Conservation (phyloP, 2,113 vertebrate genomes). For the Nicator chloris region DNA sequence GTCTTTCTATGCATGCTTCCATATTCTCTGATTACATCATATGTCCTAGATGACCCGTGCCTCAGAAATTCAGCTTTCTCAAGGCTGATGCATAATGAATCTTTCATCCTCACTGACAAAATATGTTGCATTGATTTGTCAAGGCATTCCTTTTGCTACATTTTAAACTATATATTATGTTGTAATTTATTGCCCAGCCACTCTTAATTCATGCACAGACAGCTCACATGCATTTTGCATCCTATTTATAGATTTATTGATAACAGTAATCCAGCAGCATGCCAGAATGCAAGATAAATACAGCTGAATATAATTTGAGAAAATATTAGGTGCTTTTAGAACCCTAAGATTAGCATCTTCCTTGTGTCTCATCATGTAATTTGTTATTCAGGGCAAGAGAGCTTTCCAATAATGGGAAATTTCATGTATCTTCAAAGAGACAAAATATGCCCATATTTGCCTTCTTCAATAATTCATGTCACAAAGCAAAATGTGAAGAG, state of each 20-base stretch:
- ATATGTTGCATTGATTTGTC: constrained; percentile 8
- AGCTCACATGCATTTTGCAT: constrained; percentile 9
- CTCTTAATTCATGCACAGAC: neutral
- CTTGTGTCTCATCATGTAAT: neutral
- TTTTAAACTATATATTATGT: constrained; percentile 31
- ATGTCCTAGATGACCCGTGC: neutral
- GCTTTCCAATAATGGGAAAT: neutral
- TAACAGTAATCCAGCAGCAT: neutral
- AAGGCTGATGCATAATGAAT: neutral
- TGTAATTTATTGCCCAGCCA: neutral
- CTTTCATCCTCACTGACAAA: neutral
- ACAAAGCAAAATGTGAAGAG: neutral
- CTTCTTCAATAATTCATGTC: neutral
- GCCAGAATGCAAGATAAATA: neutral
- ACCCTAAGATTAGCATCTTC: neutral
- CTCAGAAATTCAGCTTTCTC: neutral
- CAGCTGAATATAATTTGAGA: neutral
- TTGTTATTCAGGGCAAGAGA: neutral
- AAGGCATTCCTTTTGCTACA: neutral
- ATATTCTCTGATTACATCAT: constrained; percentile 10
- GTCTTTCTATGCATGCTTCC: neutral
- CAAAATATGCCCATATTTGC: neutral
- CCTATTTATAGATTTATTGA: constrained; percentile 13
- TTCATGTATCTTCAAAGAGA: neutral
- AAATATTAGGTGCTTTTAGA: constrained; percentile 52